Base-by-base conservation (phyloP, 2,888 invertebrate species). In the Spisula solida region DNA sequence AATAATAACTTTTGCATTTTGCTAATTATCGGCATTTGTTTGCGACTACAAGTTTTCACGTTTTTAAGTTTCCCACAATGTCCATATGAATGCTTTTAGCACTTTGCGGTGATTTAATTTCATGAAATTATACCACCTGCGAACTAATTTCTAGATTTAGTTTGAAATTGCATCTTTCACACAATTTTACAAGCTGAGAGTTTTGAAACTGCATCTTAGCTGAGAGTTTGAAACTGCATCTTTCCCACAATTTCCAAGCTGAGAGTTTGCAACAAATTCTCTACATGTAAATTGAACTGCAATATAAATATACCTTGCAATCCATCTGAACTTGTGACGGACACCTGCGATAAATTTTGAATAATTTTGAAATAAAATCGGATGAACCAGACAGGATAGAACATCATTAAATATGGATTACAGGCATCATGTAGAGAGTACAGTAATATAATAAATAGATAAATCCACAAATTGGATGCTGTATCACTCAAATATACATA, bases 311-410 rank as follows among this genome's bases (percentile, higher is more conserved):
- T 4, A 20, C n/a, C n/a, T 66, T 66, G 60, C 60, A 66, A 25
- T 66, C 25, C 60, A 25, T 12, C 34, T 34, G 18, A 75, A 31
- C 1, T 31, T 4, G 25, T 75, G 75, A 25, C 18, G 14, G 75
- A 75, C 75, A 75, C 75, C 75, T 31, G 75, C 75, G 14, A 31
- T 31, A 75, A 75, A 75, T 34, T 75, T 31, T 34, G 34, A 75
- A 75, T 75, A 31, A 75, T 34, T 75, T 75, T 75, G 31, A 75
- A 75, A 75, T 75, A 75, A 75, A 75, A 75, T 75, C 16, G 75
- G n/a, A 75, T 75, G 75, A 75, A 34, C 34, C 29, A 75, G 16
- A 18, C 29, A 31, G 75, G 16, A 34, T 34, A 75, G 34, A 18
- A 12, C 60, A 75, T 75, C 75, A 75, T 75, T 75, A 75, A 34